Evolutionary conservation across 2,113 vertebrate genomes (phyloP), one percentile per base, ranked within the genome.

Genomic region (Ifrita kowaldi): DNA sequence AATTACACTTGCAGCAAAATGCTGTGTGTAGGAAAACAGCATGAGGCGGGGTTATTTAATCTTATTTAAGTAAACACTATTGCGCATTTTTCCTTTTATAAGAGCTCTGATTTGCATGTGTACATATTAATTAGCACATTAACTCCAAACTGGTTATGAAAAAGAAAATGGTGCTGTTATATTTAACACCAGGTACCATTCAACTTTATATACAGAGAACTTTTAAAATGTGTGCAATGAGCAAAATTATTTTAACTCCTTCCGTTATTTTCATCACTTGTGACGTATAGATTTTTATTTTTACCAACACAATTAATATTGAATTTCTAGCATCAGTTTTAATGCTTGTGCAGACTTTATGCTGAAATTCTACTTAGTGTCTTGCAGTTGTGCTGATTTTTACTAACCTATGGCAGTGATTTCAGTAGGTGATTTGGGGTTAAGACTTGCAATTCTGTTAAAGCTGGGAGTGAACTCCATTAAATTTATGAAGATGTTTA

Each of bases 301-400:
- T 82, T 95, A 83, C 75, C 82, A 93, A 77, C 28, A 87, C 71
- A 97, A 96, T 97, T 97, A 96, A 93, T 89, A 96, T 73, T 80
- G 46, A 88, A 94, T 68, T 52, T 96, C 39, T 85, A 89, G 21
- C 24, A 90, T 63, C 37, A 88, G 46, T 96, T 97, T 97, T 93
- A 97, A 10, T 81, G 68, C 84, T 96, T 92, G 19, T 75, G 37
- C 23, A 84, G 41, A 52, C 12, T 78, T 83, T 92, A 84, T 91
- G 69, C 49, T 50, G 80, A 95, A 97, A 74, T 93, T 89, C 53
- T 83, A 74, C 50, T 93, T 87, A 27, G 11, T 86, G 69, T 55
- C 37, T 92, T 90, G 68, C 59, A 62, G 28, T 89, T 95, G 78
- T 47, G 44, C 30, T 60, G 79, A 90, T 90, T 94, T 88, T n/a